phyloP scores from a whole-genome alignment of 2,113 vertebrate genomes.

The Antidorcas marsupialis region DNA sequence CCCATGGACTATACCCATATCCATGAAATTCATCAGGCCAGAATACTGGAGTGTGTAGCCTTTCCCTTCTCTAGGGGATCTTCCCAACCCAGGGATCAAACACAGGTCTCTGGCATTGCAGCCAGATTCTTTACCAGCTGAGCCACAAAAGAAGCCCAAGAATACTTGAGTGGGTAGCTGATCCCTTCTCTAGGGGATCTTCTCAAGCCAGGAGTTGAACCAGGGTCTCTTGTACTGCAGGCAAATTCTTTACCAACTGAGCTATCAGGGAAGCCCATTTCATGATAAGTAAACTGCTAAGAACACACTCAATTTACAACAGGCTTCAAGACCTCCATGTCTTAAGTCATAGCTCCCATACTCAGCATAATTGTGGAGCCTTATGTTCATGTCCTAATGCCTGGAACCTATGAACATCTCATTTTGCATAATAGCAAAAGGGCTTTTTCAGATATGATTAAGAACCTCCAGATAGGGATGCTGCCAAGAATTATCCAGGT shows the following conservation, averaged over 20 bases:
- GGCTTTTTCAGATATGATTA: background rate
- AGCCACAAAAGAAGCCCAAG: background rate
- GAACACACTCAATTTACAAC: background rate
- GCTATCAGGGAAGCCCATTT: background rate
- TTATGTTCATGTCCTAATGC: background rate
- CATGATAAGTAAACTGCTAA: background rate
- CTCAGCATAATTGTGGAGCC: background rate
- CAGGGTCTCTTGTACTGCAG: background rate
- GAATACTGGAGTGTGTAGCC: background rate
- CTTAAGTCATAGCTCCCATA: background rate
- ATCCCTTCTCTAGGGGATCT: background rate
- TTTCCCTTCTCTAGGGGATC: background rate
- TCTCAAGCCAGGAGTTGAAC: background rate
- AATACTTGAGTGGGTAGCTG: background rate
- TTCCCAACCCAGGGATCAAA: background rate
- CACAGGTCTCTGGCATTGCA: background rate
- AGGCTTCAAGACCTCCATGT: background rate
- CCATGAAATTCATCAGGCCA: background rate
- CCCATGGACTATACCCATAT: background rate
- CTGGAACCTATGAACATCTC: background rate
- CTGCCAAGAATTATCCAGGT: background rate
- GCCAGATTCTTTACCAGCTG: background rate
- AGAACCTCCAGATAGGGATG: background rate
- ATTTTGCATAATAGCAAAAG: background rate
- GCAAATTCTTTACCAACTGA: background rate